These are phyloP conservation scores for Tarsius wallacei DNA, from an alignment of 2,797 vertebrate genomes.

Conservation along the genomic window DNA sequence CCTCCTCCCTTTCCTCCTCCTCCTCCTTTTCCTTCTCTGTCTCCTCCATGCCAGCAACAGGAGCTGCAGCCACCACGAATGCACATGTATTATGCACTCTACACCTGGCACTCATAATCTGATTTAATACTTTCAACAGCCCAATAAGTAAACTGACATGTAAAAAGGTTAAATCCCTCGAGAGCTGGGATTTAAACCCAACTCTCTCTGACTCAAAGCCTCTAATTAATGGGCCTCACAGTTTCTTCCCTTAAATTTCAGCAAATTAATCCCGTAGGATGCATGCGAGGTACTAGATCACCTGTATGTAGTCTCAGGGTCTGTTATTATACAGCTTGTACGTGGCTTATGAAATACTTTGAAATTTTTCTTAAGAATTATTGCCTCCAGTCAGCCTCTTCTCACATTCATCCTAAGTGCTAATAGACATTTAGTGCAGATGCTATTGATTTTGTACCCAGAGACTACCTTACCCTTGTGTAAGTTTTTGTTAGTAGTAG, in stretches of 20 bases:
- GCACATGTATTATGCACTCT: fast-evolving
- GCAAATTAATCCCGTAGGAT: not conserved
- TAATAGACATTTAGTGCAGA: not conserved
- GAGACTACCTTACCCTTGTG: conserved; percentile 36
- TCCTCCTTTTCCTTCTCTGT: fast-evolving
- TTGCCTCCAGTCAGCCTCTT: not conserved
- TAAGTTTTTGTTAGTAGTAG: not conserved
- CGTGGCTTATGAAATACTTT: not conserved
- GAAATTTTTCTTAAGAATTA: not conserved
- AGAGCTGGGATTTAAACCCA: not conserved
- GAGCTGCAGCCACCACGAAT: not conserved
- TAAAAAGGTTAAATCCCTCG: not conserved
- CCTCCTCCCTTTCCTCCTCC: fast-evolving
- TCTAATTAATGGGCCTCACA: not conserved
- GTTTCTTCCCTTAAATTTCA: not conserved
- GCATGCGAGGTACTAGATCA: too few relatives aligned
- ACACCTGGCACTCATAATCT: not conserved
- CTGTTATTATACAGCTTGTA: not conserved
- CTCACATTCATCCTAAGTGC: not conserved
- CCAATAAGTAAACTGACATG: not conserved
- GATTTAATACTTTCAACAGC: not conserved
- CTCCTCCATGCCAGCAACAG: not conserved
- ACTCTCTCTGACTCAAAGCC: not conserved
- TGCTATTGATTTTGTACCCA: not conserved
- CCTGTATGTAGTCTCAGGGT: not conserved